A percentile compares a stretch with the other conserved stretches of the same genome.
phyloP scores from a whole-genome alignment of 1,140 invertebrate genomes.

The Laupala kohalensis region DNA sequence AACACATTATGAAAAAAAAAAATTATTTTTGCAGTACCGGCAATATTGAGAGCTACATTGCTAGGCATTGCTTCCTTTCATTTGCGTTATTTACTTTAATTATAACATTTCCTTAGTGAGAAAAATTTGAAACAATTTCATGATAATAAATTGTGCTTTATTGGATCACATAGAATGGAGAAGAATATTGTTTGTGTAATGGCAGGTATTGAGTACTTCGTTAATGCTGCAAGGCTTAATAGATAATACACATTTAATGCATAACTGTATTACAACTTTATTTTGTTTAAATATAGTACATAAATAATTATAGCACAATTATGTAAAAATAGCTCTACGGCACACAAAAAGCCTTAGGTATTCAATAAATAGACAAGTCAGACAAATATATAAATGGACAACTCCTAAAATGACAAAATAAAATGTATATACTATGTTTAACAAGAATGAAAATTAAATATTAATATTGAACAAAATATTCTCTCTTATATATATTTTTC shows the following conservation, averaged over 20 bases:
- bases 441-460: neutral
- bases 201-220: too few species aligned
- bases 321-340: neutral
- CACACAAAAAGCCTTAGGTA: neutral
- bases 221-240: neutral
- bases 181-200: too few species aligned
- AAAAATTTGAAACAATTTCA: too few species aligned
- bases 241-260: neutral
- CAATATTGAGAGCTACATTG: too few species aligned
- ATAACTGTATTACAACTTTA: neutral
- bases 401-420: too few species aligned
- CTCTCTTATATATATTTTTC: neutral
- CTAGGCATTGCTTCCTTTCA: too few species aligned
- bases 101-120: too few species aligned
- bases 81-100: too few species aligned
- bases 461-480: conserved; percentile 10
- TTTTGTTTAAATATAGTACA: neutral
- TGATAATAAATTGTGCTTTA: too few species aligned
- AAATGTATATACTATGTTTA: neutral
- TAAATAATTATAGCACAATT: neutral
- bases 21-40: too few species aligned
- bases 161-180: too few species aligned
- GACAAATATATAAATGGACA: neutral
- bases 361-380: neutral
- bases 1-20: too few species aligned